Percentiles rank a stretch among this genome's conserved stretches.
These are phyloP conservation scores for Octodonta nipae DNA, from an alignment of 2,888 invertebrate genomes.

Conservation along the genomic window DNA sequence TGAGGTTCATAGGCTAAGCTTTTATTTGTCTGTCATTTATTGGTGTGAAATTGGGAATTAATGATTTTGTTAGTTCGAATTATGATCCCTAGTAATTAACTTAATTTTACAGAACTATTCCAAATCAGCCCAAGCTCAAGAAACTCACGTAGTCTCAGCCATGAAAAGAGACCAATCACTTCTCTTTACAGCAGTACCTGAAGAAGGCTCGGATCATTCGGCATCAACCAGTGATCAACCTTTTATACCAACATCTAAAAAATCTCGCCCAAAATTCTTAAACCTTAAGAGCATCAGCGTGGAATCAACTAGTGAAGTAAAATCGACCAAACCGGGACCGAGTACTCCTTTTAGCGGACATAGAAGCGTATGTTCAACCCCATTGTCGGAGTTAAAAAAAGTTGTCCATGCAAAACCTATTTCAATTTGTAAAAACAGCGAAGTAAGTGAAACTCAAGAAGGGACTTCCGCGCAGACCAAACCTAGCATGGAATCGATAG, in stretches of 20 bases:
- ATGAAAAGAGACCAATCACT: conserved; percentile 69
- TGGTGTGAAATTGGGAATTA: too few relatives aligned
- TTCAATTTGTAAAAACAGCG: conserved; percentile 58
- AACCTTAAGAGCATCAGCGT: conserved; percentile 29
- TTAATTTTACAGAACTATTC: too few relatives aligned
- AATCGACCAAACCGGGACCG: conserved; percentile 11
- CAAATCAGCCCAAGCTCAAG: conserved; percentile 5
- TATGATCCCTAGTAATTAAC: too few relatives aligned
- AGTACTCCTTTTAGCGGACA: conserved; percentile 46
- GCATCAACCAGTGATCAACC: conserved; percentile 16
- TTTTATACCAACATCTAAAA: conserved; percentile 16
- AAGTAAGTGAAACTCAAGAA: too few relatives aligned
- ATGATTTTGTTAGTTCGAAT: too few relatives aligned
- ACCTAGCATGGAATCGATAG: too few relatives aligned
- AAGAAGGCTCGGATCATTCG: conserved; percentile 44
- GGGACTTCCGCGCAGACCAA: too few relatives aligned
- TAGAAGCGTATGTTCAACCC: conserved; percentile 66
- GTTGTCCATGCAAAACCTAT: conserved; percentile 58
- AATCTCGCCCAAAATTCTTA: conserved; percentile 31
- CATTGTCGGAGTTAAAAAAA: conserved; percentile 55
- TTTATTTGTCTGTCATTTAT: too few relatives aligned
- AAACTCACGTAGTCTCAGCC: conserved; percentile 36
- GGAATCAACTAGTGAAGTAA: conserved; percentile 18
- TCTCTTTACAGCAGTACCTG: conserved; percentile 71
- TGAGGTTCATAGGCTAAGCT: too few relatives aligned